Evolutionary conservation across 2,797 vertebrate genomes (phyloP).

Genomic region (Erethizon dorsatum): DNA sequence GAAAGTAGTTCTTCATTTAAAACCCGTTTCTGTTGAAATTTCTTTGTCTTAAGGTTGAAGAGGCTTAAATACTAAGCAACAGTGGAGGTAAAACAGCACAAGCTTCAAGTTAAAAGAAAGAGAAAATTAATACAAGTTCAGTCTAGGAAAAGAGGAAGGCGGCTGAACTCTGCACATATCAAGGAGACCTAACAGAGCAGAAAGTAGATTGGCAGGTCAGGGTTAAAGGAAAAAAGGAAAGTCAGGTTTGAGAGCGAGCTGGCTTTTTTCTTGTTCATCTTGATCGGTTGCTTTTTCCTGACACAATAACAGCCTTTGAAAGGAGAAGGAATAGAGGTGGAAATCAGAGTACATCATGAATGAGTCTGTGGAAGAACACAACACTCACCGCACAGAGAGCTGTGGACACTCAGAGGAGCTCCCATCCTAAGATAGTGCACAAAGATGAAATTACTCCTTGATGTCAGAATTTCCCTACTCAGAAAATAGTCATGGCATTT

Average conservation of each 20-base stretch:
- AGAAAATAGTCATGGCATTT: slow-evolving; percentile 61
- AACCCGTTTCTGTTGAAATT: slow-evolving; percentile 61
- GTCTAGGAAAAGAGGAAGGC: slow-evolving; percentile 6
- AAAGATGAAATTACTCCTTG: neutral
- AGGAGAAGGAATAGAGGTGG: neutral
- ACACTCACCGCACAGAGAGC: neutral
- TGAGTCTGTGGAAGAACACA: slow-evolving; percentile 39
- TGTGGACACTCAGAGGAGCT: neutral
- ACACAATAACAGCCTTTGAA: slow-evolving; percentile 52
- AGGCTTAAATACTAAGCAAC: slow-evolving; percentile 6
- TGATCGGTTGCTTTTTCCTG: slow-evolving; percentile 60
- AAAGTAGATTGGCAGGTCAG: slow-evolving; percentile 28
- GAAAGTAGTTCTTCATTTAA: slow-evolving; percentile 57
- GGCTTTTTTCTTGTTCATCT: slow-evolving; percentile 58
- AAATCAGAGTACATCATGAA: slow-evolving; percentile 60
- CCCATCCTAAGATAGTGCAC: slow-evolving; percentile 28
- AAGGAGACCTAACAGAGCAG: slow-evolving; percentile 33
- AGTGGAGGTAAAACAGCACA: slow-evolving; percentile 27
- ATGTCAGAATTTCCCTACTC: slow-evolving; percentile 25
- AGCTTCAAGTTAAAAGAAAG: slow-evolving; percentile 61
- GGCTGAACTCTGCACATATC: slow-evolving; percentile 24
- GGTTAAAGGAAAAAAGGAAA: slow-evolving; percentile 61
- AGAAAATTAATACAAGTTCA: slow-evolving; percentile 52
- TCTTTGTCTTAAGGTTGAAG: slow-evolving; percentile 6
- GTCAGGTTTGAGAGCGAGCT: slow-evolving; percentile 35